Percentiles rank a stretch among this genome's conserved stretches.
Evolutionary conservation across 2,888 invertebrate genomes (phyloP).

Genomic region (Trachelus stipa): DNA sequence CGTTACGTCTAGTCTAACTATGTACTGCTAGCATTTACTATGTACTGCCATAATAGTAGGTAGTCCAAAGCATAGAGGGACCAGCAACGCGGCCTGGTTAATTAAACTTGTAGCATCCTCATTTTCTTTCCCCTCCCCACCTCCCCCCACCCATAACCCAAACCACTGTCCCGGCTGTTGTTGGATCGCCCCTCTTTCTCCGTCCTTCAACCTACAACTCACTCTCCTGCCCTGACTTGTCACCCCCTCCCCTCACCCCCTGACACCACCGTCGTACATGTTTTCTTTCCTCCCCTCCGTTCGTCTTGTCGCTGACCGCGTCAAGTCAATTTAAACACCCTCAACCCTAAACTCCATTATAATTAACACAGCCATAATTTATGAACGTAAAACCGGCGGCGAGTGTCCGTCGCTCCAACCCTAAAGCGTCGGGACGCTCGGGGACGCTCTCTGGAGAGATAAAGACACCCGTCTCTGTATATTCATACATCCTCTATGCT

Average conservation of each 20-base stretch:
- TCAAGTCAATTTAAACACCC: conserved; percentile 47
- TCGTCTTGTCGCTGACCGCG: conserved; percentile 9
- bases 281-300: neutral
- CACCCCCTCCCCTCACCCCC: conserved; percentile 3
- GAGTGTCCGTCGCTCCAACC: conserved; percentile 5
- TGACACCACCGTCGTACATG: neutral
- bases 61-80: neutral
- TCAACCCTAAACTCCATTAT: conserved; percentile 44
- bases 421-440: neutral
- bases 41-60: neutral
- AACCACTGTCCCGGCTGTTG: neutral
- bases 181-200: neutral
- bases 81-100: conserved; percentile 25
- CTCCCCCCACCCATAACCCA: conserved; percentile 1
- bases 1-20: neutral
- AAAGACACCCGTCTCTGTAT: neutral
- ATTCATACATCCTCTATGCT: neutral
- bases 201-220: too few relatives aligned
- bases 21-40: neutral
- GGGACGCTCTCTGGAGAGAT: neutral
- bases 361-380: conserved; percentile 54
- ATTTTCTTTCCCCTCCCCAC: conserved; percentile 6
- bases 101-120: conserved; percentile 32
- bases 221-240: neutral
- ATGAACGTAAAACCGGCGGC: conserved; percentile 39